Conservation (phyloP, 2,797 vertebrate genomes). For the Clarias pachynema region DNA sequence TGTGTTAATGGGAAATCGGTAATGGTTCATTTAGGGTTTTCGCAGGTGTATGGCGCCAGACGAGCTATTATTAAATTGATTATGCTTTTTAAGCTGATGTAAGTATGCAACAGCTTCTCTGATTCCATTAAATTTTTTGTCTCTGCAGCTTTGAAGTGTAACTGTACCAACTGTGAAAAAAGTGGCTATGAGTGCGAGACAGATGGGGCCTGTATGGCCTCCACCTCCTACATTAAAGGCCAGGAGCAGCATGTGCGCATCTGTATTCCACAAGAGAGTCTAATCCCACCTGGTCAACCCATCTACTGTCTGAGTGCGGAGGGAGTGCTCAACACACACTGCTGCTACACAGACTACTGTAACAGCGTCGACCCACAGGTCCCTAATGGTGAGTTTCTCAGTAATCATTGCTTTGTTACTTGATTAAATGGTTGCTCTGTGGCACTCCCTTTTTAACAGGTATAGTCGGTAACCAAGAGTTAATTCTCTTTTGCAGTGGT, state of each 20-base stretch:
- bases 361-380: conserved; percentile 91
- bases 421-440: neutral
- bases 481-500: conserved; percentile 59
- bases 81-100: neutral
- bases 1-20: no score
- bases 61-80: neutral
- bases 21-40: neutral
- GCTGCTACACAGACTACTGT: conserved; percentile 96
- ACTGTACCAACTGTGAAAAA: conserved; percentile 91
- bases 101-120: neutral
- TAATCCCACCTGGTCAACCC: conserved; percentile 91
- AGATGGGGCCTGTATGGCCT: conserved; percentile 96
- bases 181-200: conserved; percentile 91
- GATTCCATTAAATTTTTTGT: conserved; percentile 5
- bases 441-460: neutral
- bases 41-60: neutral
- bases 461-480: neutral
- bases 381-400: conserved; percentile 83
- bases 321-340: conserved; percentile 90
- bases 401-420: neutral
- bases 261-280: conserved; percentile 83
- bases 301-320: conserved; percentile 94
- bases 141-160: conserved; percentile 83
- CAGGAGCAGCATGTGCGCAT: conserved; percentile 86
- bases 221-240: conserved; percentile 84